Percentiles rank a stretch among this genome's conserved stretches.
Conservation (phyloP, 2,888 invertebrate species). For the Cryptus armator region DNA sequence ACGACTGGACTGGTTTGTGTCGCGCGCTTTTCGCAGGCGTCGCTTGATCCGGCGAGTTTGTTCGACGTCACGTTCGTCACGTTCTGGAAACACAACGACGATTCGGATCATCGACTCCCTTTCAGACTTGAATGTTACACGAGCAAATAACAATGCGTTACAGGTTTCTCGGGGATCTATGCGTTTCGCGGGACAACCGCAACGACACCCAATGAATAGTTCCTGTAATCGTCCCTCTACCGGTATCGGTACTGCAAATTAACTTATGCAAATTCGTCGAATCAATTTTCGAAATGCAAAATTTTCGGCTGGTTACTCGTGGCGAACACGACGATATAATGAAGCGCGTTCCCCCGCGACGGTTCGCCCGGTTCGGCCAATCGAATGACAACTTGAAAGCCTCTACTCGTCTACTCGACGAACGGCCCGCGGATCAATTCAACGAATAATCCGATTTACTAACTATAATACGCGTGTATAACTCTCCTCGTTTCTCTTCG, state of each 20-base stretch:
- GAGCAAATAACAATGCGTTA: conserved; percentile 25
- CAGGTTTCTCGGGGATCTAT: neutral
- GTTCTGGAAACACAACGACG: conserved; percentile 69
- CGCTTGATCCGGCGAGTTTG: conserved; percentile 63
- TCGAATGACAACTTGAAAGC: conserved; percentile 56
- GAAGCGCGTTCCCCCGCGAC: conserved; percentile 4
- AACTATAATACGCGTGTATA: conserved; percentile 43
- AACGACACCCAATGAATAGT: neutral
- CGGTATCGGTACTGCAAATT: conserved; percentile 31
- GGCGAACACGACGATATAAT: conserved; percentile 25
- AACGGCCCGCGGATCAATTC: conserved; percentile 46
- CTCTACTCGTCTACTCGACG: conserved; percentile 23
- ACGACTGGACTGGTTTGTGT: neutral
- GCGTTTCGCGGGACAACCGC: neutral
- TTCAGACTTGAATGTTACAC: neutral
- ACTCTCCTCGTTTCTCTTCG: conserved; percentile 7
- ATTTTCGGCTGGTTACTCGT: conserved; percentile 12
- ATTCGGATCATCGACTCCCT: conserved; percentile 13
- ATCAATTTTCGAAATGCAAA: conserved; percentile 19
- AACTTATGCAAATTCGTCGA: conserved; percentile 31
- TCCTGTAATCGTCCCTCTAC: neutral
- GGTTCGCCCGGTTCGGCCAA: conserved; percentile 32
- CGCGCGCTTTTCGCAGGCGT: neutral
- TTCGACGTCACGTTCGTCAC: conserved; percentile 71
- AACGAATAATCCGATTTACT: conserved; percentile 58